Evolutionary conservation across 2,888 invertebrate species (phyloP), one percentile per base, ranked within the genome.

Genomic region (Metalampra italica): DNA sequence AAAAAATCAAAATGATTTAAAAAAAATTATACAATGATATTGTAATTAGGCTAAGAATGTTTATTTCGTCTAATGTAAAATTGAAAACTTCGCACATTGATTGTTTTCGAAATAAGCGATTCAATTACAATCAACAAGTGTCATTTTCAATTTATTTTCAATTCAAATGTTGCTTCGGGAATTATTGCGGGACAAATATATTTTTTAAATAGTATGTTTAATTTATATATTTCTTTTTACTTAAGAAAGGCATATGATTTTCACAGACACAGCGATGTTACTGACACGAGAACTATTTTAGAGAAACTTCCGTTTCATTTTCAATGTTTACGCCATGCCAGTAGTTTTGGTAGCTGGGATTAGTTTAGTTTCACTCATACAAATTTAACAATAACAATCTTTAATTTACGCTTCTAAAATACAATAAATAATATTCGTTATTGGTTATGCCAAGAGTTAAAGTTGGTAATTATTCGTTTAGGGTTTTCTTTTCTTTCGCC

Each of bases 171-270:
- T 50, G 41, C 44, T 48, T 44, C 41, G 30, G 42, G 44, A 47
- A 14, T 32, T 32, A 32, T 32, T 41, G 42, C 44, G 34, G 46
- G 39, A 48, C 48, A 38, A 22, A 30, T 42, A 45, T 46, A 15
- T 50, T 52, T 36, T 36, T 36, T 36, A n/a, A n/a, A 3, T 36
- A 36, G 47, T 43, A 40, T 49, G 45, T 45, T 42, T 38, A 46
- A 50, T 46, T 45, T 49, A 47, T 49, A 47, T 49, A 32, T 45
- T 5, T 22, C 22, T 22, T 22, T 48, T 54, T 52, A 47, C 50
- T 52, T 61, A 53, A 59, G 46, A 55, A 69, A 70, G 69, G 68
- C 70, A 68, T 56, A 49, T 55, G 55, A 49, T 55, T 60, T 62
- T 70, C 62, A 62, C 64, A 65, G 62, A 60, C 56, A 55, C 53